These are phyloP conservation scores for Bhutanitis thaidina DNA, from an alignment of 2,888 invertebrate species.

Conservation along the genomic window DNA sequence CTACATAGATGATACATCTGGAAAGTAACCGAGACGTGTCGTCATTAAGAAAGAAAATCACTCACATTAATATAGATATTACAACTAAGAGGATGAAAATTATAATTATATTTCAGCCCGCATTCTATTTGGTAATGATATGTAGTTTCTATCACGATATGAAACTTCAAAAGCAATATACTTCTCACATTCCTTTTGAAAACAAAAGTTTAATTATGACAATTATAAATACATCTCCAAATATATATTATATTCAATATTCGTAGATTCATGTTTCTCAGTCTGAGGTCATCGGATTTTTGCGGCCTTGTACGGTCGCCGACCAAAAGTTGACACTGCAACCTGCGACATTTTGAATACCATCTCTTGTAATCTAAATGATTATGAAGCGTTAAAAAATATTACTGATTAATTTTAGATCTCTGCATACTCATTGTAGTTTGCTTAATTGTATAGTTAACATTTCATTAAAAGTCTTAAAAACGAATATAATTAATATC, in stretches of 20 bases:
- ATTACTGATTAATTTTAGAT: no score
- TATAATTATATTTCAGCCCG: background rate
- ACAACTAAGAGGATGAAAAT: background rate
- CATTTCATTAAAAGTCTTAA: no score
- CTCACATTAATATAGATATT: no score
- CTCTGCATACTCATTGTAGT: no score
- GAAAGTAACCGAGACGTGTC: no score
- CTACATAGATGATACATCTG: no score
- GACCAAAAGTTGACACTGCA: constrained; percentile 59
- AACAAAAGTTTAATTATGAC: constrained; percentile 1
- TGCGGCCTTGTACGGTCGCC: constrained; percentile 76
- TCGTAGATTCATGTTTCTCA: constrained; percentile 35
- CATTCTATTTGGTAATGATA: background rate
- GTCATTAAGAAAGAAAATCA: no score
- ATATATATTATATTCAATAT: constrained; percentile 21
- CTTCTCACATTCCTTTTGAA: background rate
- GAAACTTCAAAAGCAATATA: background rate
- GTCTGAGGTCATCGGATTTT: constrained; percentile 70
- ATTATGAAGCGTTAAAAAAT: constrained; percentile 13
- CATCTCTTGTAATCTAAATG: constrained; percentile 32
- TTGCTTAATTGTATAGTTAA: no score
- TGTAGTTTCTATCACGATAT: no score
- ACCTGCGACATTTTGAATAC: constrained; percentile 56
- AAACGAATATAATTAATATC: no score
- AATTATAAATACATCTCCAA: background rate